Evolutionary conservation across 2,888 invertebrate species (phyloP), one percentile per base, ranked within the genome.

Genomic region (Agrochola litura): DNA sequence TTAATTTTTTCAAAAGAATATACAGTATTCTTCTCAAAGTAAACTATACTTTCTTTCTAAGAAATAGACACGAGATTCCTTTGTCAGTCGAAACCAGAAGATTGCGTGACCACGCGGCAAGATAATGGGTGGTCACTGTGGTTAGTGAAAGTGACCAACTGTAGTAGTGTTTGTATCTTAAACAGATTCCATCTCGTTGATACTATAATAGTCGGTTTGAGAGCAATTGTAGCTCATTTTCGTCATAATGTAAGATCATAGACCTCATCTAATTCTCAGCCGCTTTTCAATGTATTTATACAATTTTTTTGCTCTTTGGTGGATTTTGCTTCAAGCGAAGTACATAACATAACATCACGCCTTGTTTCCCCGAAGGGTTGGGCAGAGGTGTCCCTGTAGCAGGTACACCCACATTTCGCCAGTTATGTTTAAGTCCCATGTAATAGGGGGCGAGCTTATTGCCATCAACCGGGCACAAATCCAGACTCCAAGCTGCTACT

Each of bases 111-210:
- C 77, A 82, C 82, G 84, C 66, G 19, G 77, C 89, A 88, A 85
- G 83, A 82, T 87, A 84, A 78, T 82, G 61, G 67, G 70, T 78
- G 81, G 84, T 70, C 85, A 91, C 54, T 80, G 73, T 80, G 79
- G 86, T 72, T 82, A 92, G 92, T 89, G 92, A 93, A 92, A 93
- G 92, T 92, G 83, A 79, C 79, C 83, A 77, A 83, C 74, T 71
- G 74, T 77, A 73, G 67, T 67, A 72, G 61, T 80, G 76, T 85
- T 84, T 84, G 56, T 82, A 76, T 82, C 74, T 76, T 54, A 52
- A 75, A 71, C 75, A 89, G 78, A 86, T 81, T 80, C 72, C 71
- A 81, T 86, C 70, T 80, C 72, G 73, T 64, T 76, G 41, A 46
- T 61, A 60, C 22, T 52, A 46, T 81, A 12, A 63, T 73, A 65